These are phyloP conservation scores for Euura saliciscinereae DNA, from an alignment of 1,140 invertebrate genomes.

Conservation along the genomic window DNA sequence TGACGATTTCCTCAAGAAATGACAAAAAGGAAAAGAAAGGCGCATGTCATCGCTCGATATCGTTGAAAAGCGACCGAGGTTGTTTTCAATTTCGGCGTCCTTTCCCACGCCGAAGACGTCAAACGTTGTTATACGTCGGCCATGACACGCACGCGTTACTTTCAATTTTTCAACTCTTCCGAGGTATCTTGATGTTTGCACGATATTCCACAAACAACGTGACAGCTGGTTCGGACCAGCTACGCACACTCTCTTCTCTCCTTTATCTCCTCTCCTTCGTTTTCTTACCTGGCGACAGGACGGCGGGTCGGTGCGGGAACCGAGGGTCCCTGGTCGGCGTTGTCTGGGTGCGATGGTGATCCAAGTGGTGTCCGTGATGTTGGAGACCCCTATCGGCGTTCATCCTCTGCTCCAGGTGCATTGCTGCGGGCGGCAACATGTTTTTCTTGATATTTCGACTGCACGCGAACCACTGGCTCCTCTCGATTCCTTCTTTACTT, in stretches of 20 bases:
- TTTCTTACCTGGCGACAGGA: conserved; percentile 39
- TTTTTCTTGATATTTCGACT: background rate
- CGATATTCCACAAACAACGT: background rate
- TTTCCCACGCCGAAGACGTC: conserved; percentile 6
- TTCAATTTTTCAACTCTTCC: background rate
- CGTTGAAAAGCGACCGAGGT: background rate
- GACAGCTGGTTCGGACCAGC: conserved; percentile 19
- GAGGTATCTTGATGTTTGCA: background rate
- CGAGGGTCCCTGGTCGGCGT: conserved; percentile 19
- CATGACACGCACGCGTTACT: background rate
- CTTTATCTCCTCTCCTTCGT: background rate
- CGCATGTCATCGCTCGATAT: background rate
- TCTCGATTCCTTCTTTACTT: background rate
- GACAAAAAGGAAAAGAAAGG: background rate
- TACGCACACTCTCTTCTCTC: background rate
- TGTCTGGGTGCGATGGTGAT: conserved; percentile 20
- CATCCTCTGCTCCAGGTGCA: conserved; percentile 41
- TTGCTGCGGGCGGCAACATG: conserved; percentile 23
- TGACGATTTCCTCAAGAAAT: background rate
- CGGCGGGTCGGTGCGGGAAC: conserved; percentile 26
- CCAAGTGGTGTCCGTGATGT: conserved; percentile 20
- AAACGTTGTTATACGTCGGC: background rate
- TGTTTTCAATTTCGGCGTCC: background rate
- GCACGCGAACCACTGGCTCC: no score
- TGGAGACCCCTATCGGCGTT: conserved; percentile 37